Conservation (phyloP, 92 coral and sea anemone species). For the Epizoanthus stellaris region DNA sequence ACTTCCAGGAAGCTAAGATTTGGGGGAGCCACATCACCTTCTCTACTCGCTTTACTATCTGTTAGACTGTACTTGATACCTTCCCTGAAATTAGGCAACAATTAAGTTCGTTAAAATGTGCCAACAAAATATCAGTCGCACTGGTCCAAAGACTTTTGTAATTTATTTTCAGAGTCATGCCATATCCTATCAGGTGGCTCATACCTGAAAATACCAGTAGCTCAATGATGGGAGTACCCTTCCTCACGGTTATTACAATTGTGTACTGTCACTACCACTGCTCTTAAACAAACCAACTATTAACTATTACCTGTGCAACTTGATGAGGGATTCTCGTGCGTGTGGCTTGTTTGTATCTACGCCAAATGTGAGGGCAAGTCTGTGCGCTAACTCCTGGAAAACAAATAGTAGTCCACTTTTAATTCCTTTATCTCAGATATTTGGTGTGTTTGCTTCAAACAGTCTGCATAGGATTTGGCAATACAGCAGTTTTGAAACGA, state of each 20-base stretch:
- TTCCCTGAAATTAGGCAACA: slow-evolving; percentile 57
- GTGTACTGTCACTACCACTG: too few species aligned
- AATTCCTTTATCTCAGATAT: too few species aligned
- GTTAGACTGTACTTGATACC: slow-evolving; percentile 79
- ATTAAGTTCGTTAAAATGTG: background rate
- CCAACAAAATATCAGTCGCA: background rate
- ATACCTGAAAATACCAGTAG: too few species aligned
- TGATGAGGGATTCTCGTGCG: slow-evolving; percentile 82
- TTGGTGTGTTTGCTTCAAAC: too few species aligned
- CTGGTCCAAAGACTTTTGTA: background rate
- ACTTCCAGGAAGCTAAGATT: slow-evolving; percentile 88
- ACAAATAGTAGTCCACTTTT: too few species aligned
- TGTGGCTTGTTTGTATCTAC: slow-evolving; percentile 81
- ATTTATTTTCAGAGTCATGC: background rate
- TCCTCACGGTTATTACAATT: too few species aligned
- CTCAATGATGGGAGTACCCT: too few species aligned
- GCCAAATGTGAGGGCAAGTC: slow-evolving; percentile 87
- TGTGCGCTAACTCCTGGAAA: slow-evolving; percentile 85
- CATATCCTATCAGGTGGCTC: too few species aligned
- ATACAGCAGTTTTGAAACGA: background rate
- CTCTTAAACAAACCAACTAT: too few species aligned
- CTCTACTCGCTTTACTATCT: slow-evolving; percentile 47
- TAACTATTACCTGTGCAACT: slow-evolving; percentile 79
- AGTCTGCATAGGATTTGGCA: background rate
- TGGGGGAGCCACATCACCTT: slow-evolving; percentile 59